These are phyloP conservation scores for Embiotoca jacksoni DNA, from an alignment of 2,113 vertebrate genomes.

Conservation along the genomic window DNA sequence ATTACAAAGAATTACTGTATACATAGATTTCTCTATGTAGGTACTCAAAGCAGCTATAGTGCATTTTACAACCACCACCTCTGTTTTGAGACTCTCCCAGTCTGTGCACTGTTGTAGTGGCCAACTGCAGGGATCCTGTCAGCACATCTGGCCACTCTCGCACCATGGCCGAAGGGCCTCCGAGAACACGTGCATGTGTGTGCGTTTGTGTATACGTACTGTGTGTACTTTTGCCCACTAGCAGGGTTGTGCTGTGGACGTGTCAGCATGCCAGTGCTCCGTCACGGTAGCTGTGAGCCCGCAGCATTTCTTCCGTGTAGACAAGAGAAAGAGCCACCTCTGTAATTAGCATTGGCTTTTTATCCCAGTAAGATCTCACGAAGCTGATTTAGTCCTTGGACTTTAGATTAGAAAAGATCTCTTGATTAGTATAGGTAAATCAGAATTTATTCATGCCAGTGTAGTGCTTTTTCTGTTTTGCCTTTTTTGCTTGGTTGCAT, in stretches of 20 bases:
- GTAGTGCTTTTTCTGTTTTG: conserved; percentile 15
- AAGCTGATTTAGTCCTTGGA: conserved; percentile 48
- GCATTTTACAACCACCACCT: neutral
- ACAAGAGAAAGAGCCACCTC: conserved; percentile 31
- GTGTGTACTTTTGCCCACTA: conserved; percentile 25
- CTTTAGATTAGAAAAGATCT: conserved; percentile 52
- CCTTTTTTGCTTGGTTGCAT: conserved; percentile 16
- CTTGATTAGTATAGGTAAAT: conserved; percentile 41
- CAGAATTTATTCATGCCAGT: conserved; percentile 8
- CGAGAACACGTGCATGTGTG: conserved; percentile 16
- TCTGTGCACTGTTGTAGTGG: conserved; percentile 2
- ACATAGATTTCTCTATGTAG: neutral
- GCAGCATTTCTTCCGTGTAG: conserved; percentile 24
- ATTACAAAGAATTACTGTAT: neutral
- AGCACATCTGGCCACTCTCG: conserved; percentile 68
- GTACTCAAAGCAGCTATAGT: neutral
- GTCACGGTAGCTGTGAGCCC: conserved; percentile 34
- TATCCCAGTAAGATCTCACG: conserved; percentile 13
- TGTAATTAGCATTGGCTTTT: conserved; percentile 55
- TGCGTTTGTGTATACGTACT: conserved; percentile 36
- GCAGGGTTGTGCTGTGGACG: conserved; percentile 41
- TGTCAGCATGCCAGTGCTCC: conserved; percentile 44
- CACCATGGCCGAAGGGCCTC: conserved; percentile 49
- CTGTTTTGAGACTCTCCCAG: no score
- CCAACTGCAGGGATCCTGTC: conserved; percentile 42